Evolutionary conservation across 2,113 vertebrate species (phyloP), one percentile per base, ranked within the genome.

Genomic region (Mesembrinibis cayennensis): DNA sequence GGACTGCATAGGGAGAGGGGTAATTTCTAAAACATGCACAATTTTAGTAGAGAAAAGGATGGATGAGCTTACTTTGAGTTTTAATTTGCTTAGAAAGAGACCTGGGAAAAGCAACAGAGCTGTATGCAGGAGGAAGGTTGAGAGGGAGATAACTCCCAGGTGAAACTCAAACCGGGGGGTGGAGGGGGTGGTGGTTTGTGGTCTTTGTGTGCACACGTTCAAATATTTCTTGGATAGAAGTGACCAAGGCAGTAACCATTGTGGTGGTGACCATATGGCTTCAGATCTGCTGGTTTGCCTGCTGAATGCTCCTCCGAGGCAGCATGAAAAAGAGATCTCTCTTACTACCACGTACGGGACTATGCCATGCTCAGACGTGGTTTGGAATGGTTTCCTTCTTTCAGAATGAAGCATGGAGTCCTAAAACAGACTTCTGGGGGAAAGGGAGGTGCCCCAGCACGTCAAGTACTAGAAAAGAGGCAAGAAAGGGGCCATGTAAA

Each of bases 91-190:
- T 81, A 50, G 49, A 76, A 71, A 62, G 67, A 52, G 5, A 30
- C 19, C 44, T 29, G 15, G 47, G 36, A 72, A 55, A 95, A 44
- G 55, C 49, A 34, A 18, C 5, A 26, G 40, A 14, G 11, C 22
- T 72, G 27, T 15, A 34, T 30, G 19, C 34, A 73, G 49, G 23
- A 91, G 16, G 26, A 71, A 63, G 25, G 44, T 5, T 5, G 13
- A 19, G 27, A 44, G 11, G 40, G 34, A 3, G 1, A 36, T 63
- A n/a, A 56, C 22, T 72, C 25, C n/a, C 10, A 15, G 0, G 0
- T 15, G 32, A 22, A 30, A 82, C 55, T 58, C n/a, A 56, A 16
- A 10, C 2, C 0, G 0, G 17, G 42, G 5, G 16, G 13, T 6
- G 40, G 38, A 38, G 4, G 4, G 13, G 7, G 29, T 15, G 7